Evolutionary conservation across 2,113 vertebrate genomes (phyloP).

Genomic region (Sylvietta virens): DNA sequence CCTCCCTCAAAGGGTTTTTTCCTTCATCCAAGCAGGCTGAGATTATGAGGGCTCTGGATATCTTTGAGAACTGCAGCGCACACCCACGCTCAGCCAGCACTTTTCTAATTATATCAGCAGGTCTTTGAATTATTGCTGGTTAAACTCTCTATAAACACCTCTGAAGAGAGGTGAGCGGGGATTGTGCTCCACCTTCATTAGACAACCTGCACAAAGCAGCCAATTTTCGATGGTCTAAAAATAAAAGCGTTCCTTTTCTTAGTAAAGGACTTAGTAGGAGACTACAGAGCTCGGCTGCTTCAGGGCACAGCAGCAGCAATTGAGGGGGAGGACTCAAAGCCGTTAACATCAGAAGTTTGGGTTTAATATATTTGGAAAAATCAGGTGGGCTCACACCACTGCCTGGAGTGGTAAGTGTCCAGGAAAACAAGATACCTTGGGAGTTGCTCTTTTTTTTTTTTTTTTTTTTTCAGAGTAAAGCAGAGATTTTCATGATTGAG

Average conservation of each 20-base stretch:
- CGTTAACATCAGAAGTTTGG: not conserved
- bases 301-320: not conserved
- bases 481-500: not conserved
- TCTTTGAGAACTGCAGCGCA: not conserved
- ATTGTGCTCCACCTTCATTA: not conserved
- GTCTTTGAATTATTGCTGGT: conserved; percentile 33
- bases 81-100: conserved; percentile 31
- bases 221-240: conserved; percentile 21
- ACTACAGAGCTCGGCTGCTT: not conserved
- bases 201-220: conserved; percentile 19
- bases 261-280: not conserved
- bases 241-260: conserved; percentile 2
- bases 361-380: not conserved
- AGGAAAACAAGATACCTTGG: not conserved
- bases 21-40: not conserved
- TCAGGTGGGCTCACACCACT: not conserved
- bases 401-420: not conserved
- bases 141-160: conserved; percentile 22
- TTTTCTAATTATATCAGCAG: conserved; percentile 45
- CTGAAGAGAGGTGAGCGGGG: conserved; percentile 8
- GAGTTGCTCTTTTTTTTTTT: not conserved
- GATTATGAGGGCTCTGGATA: conserved; percentile 3
- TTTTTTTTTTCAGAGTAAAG: not conserved
- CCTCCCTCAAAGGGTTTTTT: not conserved
- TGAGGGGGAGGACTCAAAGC: not conserved